These are phyloP conservation scores for Empidonax alnorum DNA, from an alignment of 2,113 vertebrate species.

Conservation along the genomic window DNA sequence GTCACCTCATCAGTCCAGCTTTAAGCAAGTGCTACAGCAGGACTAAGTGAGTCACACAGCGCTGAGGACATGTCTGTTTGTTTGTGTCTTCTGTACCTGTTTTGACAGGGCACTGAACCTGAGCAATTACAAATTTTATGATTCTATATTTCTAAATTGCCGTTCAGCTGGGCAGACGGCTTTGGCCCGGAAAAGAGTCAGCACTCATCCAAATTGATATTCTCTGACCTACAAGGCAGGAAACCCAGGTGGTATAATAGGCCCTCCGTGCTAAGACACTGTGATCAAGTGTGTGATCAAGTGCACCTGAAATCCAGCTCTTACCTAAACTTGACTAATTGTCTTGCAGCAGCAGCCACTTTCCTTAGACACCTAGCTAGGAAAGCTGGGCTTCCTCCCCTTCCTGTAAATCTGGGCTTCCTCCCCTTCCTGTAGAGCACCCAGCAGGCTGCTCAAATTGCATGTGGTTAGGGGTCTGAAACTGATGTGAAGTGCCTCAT, in stretches of 20 bases:
- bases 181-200: neutral
- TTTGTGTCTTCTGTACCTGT: neutral
- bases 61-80: neutral
- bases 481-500: neutral
- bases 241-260: neutral
- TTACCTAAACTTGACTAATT: neutral
- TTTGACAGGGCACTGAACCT: neutral
- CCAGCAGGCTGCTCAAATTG: neutral
- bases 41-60: neutral
- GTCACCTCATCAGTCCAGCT: neutral
- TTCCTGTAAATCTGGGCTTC: neutral
- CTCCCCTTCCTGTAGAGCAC: neutral
- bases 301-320: neutral
- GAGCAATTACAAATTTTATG: neutral
- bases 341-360: neutral
- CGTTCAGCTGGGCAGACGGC: neutral
- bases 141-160: neutral
- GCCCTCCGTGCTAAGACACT: no score
- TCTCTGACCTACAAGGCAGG: neutral
- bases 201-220: neutral
- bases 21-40: neutral
- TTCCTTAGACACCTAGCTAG: rapidly evolving
- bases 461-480: neutral
- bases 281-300: neutral
- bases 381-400: neutral